A percentile compares a stretch with the other conserved stretches of the same genome.
These are phyloP conservation scores for Cassiopea xamachana DNA, from an alignment of 30 jellyfish, hydroid and myxozoan species.

Conservation along the genomic window DNA sequence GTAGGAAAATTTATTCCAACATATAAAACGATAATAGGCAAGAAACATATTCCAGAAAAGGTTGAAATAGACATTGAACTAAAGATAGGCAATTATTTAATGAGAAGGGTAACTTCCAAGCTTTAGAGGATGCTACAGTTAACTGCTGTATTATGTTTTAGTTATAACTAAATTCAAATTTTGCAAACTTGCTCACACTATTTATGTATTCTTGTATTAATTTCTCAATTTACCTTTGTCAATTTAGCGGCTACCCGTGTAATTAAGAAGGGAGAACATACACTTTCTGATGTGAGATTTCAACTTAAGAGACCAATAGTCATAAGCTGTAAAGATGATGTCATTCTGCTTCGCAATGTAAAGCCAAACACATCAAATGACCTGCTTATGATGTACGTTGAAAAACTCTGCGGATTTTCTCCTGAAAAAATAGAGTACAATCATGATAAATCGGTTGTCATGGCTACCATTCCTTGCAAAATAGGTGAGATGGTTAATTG, in stretches of 20 bases:
- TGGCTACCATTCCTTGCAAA: constrained; percentile 10
- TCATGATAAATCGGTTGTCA: constrained; percentile 23
- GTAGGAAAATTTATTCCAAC: no score
- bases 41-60: no score
- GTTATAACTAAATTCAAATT: no score
- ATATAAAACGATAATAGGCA: no score
- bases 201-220: neutral
- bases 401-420: neutral
- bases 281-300: neutral
- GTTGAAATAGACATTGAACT: no score
- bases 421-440: neutral
- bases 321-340: neutral
- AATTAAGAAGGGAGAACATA: neutral
- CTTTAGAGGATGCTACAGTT: no score
- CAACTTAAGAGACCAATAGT: neutral
- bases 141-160: no score
- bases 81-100: no score
- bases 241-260: neutral
- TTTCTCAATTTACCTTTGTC: neutral
- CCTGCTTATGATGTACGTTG: neutral
- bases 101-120: no score
- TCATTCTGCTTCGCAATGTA: neutral
- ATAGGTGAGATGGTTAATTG: constrained; percentile 12
- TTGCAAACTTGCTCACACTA: neutral
- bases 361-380: neutral